Evolutionary conservation across 2,797 vertebrate species (phyloP), one percentile per base, ranked within the genome.

Genomic region (Acrocephalus scirpaceus): DNA sequence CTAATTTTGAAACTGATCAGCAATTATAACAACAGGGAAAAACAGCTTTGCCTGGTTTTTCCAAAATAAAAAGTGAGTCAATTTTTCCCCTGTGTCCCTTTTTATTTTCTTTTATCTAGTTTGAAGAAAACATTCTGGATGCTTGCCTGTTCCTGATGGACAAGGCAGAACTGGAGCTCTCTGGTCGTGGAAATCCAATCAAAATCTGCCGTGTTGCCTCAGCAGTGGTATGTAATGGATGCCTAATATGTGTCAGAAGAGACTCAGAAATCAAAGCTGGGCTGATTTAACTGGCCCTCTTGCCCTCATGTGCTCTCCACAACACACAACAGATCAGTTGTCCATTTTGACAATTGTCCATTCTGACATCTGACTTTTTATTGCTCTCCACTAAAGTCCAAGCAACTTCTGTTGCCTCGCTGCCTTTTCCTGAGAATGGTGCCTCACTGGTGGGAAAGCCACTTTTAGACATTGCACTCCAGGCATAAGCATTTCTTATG

Each of bases 111-210:
- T 70, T 70, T 73, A 51, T 86, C 83, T 88, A 99, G 99, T 99
- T 99, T 97, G 99, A 99, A 98, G 98, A 98, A 29, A 98, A 98
- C 32, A 69, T 99, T 85, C 98, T 99, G 92, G 99, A 99, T 29
- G 98, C 99, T 78, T 99, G 99, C 92, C 97, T 99, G 23, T 98
- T 98, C 78, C 95, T 99, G 94, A 98, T 99, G 99, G 99, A 99
- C 97, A 98, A 92, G 92, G 98, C 98, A 51, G 95, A 98, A 76
- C 98, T 99, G 98, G 99, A 99, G 73, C 98, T 99, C 53, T 98
- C 98, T 72, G 99, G 99, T 80, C 98, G 99, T 71, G 98, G 98
- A 76, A 99, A 99, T 91, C 98, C 99, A 16, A 54, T 99, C 96
- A 99, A 99, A 97, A 97, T 99, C 94, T 98, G 98, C 86, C 98